phyloP scores from a whole-genome alignment of 1,140 invertebrate species.

The Aphaenogaster ashmeadi region DNA sequence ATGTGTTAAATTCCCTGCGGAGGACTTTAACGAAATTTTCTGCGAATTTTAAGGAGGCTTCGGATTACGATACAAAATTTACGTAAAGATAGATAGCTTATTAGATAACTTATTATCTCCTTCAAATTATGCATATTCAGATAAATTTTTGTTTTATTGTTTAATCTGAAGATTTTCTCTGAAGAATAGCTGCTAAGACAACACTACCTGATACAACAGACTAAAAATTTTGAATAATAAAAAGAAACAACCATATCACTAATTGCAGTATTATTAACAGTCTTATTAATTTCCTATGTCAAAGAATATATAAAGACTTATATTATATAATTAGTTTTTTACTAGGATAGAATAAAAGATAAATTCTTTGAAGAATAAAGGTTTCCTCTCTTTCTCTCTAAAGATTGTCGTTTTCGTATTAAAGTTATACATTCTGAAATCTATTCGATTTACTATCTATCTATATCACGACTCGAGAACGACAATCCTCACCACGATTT shows the following conservation, averaged over 20 bases:
- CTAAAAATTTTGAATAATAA: not conserved
- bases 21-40: constrained; percentile 27
- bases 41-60: not conserved
- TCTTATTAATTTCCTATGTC: not conserved
- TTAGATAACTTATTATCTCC: not conserved
- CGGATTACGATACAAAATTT: constrained; percentile 2
- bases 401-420: not conserved
- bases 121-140: not conserved
- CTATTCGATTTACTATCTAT: not conserved
- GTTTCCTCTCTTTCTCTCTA: not conserved
- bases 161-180: not conserved
- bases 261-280: not conserved
- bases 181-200: not conserved
- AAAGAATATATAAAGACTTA: not conserved
- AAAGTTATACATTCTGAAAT: not conserved
- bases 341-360: not conserved
- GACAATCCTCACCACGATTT: not conserved
- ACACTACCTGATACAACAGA: not conserved
- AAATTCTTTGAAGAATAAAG: not conserved
- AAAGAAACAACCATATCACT: not conserved
- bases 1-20: constrained; percentile 36
- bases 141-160: not conserved
- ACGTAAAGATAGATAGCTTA: not conserved
- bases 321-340: not conserved
- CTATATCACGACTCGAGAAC: not conserved